Evolutionary conservation across 2,888 invertebrate genomes (phyloP), one percentile per base, ranked within the genome.

Genomic region (Gastrophysa polygoni): DNA sequence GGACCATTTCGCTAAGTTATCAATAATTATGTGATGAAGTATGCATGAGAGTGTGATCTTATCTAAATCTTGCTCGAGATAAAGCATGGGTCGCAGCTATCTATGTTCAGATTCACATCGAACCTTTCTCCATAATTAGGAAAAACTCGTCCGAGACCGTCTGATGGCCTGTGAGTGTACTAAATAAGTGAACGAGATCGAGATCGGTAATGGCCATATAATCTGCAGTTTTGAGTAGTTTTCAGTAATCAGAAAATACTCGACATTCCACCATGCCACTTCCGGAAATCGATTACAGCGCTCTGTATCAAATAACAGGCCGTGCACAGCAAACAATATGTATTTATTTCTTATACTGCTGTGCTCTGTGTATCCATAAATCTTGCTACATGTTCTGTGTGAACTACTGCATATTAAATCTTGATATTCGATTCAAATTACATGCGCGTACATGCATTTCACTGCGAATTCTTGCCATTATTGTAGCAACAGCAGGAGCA

Each of bases 381-480:
- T 67, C 49, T 56, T 59, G 57, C 57, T 62, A 57, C 64, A 61
- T 67, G 65, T 63, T 63, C 63, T 69, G 66, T 69, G 67, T 69
- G 67, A 69, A 69, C 69, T 69, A 69, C 67, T 67, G 67, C 62
- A 69, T 65, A 69, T 67, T 69, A 69, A 67, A 69, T 69, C 69
- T 69, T 67, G 67, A 65, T 69, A 67, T 67, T 68, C 58, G 65
- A 66, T 64, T 69, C 65, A 69, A 69, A 69, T 66, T 69, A 67
- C 65, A 69, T 67, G 63, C 59, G 60, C 61, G 58, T 67, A 67
- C 68, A 66, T 54, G 60, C 59, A 64, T 60, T 65, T 67, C 64
- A 56, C 56, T 60, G 58, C 51, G 57, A 57, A 64, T 62, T 61
- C 63, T 57, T 59, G 67, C 62, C 55, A 59, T 64, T 67, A 67